phyloP scores from a whole-genome alignment of 2,797 vertebrate genomes.

The Clarias fuscus region DNA sequence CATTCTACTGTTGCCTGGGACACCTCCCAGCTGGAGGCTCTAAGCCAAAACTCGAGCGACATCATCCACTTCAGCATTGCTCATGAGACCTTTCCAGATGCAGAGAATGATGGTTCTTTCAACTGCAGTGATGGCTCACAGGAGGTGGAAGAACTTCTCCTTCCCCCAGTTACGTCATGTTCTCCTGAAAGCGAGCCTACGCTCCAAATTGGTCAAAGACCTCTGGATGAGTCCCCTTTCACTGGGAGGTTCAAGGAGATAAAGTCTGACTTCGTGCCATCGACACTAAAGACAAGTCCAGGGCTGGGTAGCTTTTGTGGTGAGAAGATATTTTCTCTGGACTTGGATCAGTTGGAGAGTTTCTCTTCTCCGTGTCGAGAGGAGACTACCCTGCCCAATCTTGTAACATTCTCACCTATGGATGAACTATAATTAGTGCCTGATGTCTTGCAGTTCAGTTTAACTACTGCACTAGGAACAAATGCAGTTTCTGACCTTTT shows the following conservation, averaged over 20 bases:
- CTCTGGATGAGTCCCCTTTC: constrained; percentile 34
- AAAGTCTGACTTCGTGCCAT: constrained; percentile 38
- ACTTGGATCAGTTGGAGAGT: constrained; percentile 67
- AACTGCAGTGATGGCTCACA: constrained; percentile 56
- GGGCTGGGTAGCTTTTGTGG: constrained; percentile 32
- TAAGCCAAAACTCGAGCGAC: constrained; percentile 55
- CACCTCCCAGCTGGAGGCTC: constrained; percentile 53
- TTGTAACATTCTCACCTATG: constrained; percentile 73
- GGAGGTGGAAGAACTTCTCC: constrained; percentile 52
- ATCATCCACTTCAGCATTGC: constrained; percentile 65
- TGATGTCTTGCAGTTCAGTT: background rate
- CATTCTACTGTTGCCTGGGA: constrained; percentile 63
- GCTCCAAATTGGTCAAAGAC: background rate
- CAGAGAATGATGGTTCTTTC: constrained; percentile 64
- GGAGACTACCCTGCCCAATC: constrained; percentile 66
- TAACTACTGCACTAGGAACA: background rate
- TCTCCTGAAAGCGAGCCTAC: constrained; percentile 24
- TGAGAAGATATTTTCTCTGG: constrained; percentile 69
- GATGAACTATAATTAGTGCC: constrained; percentile 68
- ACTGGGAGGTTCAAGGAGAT: constrained; percentile 21
- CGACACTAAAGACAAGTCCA: constrained; percentile 26
- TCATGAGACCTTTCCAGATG: constrained; percentile 69
- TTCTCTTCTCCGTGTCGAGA: constrained; percentile 57
- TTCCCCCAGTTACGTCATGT: constrained; percentile 47
- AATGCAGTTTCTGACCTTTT: background rate